phyloP scores from a whole-genome alignment of 2,797 vertebrate genomes.

The Sylvia borin region DNA sequence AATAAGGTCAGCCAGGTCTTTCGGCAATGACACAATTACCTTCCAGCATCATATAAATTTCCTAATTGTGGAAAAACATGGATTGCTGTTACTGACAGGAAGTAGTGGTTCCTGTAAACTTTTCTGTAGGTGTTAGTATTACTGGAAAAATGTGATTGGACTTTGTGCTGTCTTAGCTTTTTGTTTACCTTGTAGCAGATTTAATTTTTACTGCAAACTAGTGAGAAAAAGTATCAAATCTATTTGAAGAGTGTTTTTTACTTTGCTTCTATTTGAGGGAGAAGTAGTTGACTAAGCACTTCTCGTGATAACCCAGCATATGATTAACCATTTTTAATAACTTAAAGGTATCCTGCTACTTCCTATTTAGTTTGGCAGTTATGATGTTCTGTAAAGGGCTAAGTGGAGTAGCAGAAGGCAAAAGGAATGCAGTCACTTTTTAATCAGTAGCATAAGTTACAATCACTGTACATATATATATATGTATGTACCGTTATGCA shows the following conservation, averaged over 20 bases:
- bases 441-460: neutral
- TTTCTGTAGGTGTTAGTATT: neutral
- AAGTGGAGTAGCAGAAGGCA: neutral
- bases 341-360: neutral
- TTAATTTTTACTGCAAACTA: neutral
- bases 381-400: neutral
- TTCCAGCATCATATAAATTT: neutral
- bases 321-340: neutral
- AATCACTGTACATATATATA: neutral
- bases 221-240: neutral
- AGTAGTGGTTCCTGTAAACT: neutral
- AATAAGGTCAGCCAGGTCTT: neutral
- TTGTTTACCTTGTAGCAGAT: neutral
- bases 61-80: neutral
- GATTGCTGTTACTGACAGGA: neutral
- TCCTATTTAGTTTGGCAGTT: neutral
- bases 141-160: neutral
- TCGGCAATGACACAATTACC: neutral
- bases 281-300: neutral
- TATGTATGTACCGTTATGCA: neutral
- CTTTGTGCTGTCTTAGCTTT: accelerated
- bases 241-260: neutral
- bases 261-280: neutral
- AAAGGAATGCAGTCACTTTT: neutral
- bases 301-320: neutral